phyloP scores from a whole-genome alignment of 2,113 vertebrate genomes.

The Sebastes fasciatus region DNA sequence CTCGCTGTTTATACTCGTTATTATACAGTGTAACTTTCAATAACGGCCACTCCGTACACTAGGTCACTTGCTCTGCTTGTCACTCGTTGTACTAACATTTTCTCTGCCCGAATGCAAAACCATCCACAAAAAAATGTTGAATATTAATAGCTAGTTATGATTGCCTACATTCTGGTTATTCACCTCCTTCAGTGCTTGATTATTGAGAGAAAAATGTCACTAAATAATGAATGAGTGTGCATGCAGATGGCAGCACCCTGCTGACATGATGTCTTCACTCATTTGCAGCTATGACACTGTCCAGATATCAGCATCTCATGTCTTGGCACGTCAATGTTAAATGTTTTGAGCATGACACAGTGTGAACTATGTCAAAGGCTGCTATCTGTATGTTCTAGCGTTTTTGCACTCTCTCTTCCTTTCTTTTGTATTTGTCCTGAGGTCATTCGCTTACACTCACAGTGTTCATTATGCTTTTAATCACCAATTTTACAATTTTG shows the following conservation, averaged over 20 bases:
- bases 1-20: neutral
- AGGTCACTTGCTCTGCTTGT: neutral
- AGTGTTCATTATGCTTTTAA: constrained; percentile 47
- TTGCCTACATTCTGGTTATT: constrained; percentile 6
- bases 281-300: constrained; percentile 33
- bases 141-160: neutral
- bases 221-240: constrained; percentile 56
- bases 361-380: neutral
- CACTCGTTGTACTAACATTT: neutral
- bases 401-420: constrained; percentile 10
- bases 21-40: neutral
- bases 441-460: constrained; percentile 13
- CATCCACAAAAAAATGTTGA: neutral
- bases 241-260: constrained; percentile 46
- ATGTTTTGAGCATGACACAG: constrained; percentile 17
- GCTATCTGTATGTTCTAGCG: neutral
- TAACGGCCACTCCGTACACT: neutral
- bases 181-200: neutral
- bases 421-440: neutral
- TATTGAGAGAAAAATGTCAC: constrained; percentile 26
- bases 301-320: constrained; percentile 24
- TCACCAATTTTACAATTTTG: constrained; percentile 37
- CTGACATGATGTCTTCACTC: constrained; percentile 34
- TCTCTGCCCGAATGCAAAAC: neutral
- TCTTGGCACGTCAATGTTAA: constrained; percentile 7